Conservation (phyloP, 2,888 invertebrate species). For the Leptopilina syphax region DNA sequence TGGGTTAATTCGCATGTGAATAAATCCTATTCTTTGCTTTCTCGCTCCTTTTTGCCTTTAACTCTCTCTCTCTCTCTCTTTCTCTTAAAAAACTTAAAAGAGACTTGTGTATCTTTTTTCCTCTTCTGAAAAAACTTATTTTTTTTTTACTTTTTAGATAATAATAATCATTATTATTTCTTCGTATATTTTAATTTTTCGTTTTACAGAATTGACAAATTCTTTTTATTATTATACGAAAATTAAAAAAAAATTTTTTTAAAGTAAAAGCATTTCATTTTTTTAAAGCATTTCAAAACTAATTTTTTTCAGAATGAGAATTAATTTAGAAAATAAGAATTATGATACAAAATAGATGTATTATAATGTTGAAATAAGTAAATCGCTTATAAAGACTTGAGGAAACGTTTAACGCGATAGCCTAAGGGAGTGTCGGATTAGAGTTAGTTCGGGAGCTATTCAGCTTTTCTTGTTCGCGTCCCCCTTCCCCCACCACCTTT, state of each 20-base stretch:
- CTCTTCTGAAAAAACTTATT: too few species aligned
- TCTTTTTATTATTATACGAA: too few species aligned
- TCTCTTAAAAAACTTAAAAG: not conserved
- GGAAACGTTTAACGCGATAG: slow-evolving; percentile 12
- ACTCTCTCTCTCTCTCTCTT: not conserved
- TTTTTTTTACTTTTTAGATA: too few species aligned
- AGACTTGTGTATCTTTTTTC: too few species aligned
- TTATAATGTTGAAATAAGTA: not conserved
- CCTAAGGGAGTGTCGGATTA: slow-evolving; percentile 22
- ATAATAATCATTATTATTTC: too few species aligned
- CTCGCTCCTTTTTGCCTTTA: not conserved
- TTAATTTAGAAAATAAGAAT: too few species aligned
- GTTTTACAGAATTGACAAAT: too few species aligned
- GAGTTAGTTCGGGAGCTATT: slow-evolving; percentile 21
- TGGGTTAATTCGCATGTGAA: slow-evolving; percentile 57
- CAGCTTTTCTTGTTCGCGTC: slow-evolving; percentile 44
- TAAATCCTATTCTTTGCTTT: slow-evolving; percentile 13
- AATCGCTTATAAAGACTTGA: not conserved
- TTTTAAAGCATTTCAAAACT: too few species aligned
- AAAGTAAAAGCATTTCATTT: not conserved
- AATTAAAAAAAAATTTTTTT: not conserved
- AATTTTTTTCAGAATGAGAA: too few species aligned
- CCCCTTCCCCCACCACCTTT: slow-evolving; percentile 17
- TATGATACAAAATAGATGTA: not conserved
- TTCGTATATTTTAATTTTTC: too few species aligned